Evolutionary conservation across 2,797 vertebrate genomes (phyloP), one percentile per base, ranked within the genome.

Genomic region (Phrynocephalus guinanensis): DNA sequence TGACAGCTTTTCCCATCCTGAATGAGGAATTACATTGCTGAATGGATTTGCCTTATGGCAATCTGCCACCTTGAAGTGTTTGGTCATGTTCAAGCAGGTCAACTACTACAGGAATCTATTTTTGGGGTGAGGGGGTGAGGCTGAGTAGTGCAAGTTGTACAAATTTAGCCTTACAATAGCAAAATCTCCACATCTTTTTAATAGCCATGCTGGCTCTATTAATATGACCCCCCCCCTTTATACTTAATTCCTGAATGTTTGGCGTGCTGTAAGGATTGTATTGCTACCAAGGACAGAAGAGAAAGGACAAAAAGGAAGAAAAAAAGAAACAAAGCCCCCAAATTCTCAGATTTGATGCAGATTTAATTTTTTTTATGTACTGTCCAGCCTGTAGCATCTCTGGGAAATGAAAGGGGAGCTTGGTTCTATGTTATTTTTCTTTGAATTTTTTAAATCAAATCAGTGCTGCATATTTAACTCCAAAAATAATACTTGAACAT

Each of bases 211-310:
- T 86, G 86, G 33, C 90, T 90, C 44, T 72, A 7, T 89, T 88
- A 91, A 77, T 68, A 38, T 38, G 13, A 56, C 52, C 56, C 52
- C 56, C 93, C 91, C 56, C 63, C 90, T 33, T 90, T 91, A 89
- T 89, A 91, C 92, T 93, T 91, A 90, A 86, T 91, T 91, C 72
- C 77, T 88, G 91, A 44, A 85, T 38, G 84, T 89, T 91, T 94
- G 89, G 67, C 38, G 56, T 88, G 89, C 89, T 92, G 63, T 30
- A 92, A 86, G 82, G 84, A 89, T 26, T 30, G 26, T 78, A 76
- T 86, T 77, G 89, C n/a, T 66, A 33, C 84, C 75, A 89, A 87
- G 87, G 28, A 82, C 18, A 89, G 68, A 86, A 91, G 87, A 60
- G 26, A 84, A 68, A 66, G 93, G 79, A 33, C 33, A 33, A 33